These are phyloP conservation scores for Gallirallus australis DNA, from an alignment of 2,797 vertebrate genomes.

Conservation along the genomic window DNA sequence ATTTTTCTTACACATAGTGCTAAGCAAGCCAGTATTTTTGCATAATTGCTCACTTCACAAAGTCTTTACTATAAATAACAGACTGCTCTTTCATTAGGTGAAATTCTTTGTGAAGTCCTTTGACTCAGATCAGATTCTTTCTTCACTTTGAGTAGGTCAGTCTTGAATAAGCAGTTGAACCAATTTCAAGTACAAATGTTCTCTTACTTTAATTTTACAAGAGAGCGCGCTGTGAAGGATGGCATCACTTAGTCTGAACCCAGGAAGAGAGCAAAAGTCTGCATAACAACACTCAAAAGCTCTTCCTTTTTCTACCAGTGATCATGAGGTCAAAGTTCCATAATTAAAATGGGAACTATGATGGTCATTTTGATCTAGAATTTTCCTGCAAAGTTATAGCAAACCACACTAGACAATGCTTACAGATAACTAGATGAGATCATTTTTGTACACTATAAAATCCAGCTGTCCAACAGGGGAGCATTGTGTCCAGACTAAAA, in stretches of 20 bases:
- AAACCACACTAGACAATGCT: neutral
- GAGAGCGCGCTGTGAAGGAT: neutral
- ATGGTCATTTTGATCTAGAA: neutral
- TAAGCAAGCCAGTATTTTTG: neutral
- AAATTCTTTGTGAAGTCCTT: neutral
- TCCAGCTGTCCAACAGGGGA: neutral
- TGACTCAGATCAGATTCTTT: neutral
- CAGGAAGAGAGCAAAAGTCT: neutral
- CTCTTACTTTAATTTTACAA: neutral
- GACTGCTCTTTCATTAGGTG: neutral
- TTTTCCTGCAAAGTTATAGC: constrained; percentile 1
- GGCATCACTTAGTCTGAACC: neutral
- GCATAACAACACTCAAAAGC: neutral
- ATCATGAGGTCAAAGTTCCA: neutral
- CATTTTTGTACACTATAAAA: neutral
- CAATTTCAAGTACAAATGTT: neutral
- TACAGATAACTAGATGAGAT: neutral
- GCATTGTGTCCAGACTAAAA: neutral
- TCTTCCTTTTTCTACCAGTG: neutral
- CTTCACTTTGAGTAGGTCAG: neutral
- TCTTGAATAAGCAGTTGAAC: neutral
- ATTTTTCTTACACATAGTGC: neutral
- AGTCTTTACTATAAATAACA: neutral
- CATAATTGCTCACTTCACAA: neutral
- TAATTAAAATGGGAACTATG: neutral